A percentile compares a stretch with the other conserved stretches of the same genome.
Conservation (phyloP, 2,888 invertebrate species). For the Cataglyphis cursor region DNA sequence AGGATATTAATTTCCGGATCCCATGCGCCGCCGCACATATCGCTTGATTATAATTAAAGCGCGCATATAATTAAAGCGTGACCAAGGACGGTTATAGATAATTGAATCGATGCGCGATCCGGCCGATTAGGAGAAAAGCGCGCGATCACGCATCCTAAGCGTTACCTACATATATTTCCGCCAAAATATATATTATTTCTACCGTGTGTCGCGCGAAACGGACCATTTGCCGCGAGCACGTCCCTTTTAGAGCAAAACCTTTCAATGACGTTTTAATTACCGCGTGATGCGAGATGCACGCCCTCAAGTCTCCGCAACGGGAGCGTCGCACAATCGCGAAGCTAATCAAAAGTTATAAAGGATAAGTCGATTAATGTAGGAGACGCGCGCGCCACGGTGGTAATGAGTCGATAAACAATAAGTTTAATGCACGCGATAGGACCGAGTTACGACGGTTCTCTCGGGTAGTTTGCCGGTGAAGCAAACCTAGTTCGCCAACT, state of each 20-base stretch:
- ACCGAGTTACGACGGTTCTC: constrained; percentile 29
- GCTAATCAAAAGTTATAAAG: constrained; percentile 41
- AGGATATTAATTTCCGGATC: constrained; percentile 50
- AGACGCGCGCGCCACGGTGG: constrained; percentile 19
- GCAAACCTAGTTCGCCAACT: constrained; percentile 49
- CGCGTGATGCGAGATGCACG: not conserved
- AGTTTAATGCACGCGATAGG: constrained; percentile 46
- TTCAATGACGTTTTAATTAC: not conserved
- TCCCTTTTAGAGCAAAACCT: not conserved
- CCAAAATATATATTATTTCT: constrained; percentile 27
- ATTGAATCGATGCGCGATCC: constrained; percentile 42
- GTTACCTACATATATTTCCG: not conserved
- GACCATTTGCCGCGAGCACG: not conserved
- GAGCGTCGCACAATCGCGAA: constrained; percentile 7
- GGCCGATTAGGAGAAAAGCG: constrained; percentile 11
- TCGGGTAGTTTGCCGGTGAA: constrained; percentile 15
- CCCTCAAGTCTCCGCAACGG: not conserved
- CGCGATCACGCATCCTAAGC: not conserved
- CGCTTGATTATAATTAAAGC: constrained; percentile 52
- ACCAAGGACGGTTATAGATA: constrained; percentile 47
- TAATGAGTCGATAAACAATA: constrained; percentile 61
- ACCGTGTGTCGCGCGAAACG: not conserved
- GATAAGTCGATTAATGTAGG: constrained; percentile 42
- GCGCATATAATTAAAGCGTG: constrained; percentile 51
- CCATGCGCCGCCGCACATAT: not conserved